phyloP scores from a whole-genome alignment of 2,797 vertebrate species.

The Sarcophilus harrisii region DNA sequence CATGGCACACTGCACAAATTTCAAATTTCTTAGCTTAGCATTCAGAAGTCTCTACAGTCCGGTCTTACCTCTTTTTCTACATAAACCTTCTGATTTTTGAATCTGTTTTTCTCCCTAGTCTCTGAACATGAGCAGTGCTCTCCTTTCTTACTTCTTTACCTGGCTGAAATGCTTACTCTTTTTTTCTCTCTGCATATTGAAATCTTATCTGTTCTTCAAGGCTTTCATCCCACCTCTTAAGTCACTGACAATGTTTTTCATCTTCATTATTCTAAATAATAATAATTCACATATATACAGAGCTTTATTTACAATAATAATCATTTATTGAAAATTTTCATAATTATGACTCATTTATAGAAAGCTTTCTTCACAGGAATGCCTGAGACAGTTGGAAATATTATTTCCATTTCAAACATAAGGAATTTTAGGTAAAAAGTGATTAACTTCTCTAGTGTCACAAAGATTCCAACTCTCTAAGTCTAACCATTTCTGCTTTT shows the following conservation, averaged over 20 bases:
- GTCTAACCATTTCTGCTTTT: background rate
- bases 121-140: background rate
- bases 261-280: background rate
- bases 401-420: background rate
- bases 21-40: background rate
- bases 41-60: slow-evolving; percentile 9
- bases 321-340: background rate
- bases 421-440: background rate
- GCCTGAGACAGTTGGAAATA: background rate
- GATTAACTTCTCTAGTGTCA: background rate
- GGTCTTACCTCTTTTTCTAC: background rate
- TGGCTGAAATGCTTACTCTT: slow-evolving; percentile 30
- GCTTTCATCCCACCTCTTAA: background rate
- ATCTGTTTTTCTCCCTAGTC: slow-evolving; percentile 28
- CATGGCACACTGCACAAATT: slow-evolving; percentile 15
- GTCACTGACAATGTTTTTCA: slow-evolving; percentile 39
- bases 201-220: background rate
- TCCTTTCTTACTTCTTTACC: background rate
- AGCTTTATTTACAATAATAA: background rate
- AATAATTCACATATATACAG: background rate
- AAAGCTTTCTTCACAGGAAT: background rate
- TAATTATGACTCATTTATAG: background rate
- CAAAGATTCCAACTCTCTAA: background rate
- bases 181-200: slow-evolving; percentile 11
- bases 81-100: background rate